Evolutionary conservation across 2,888 invertebrate species (phyloP), one percentile per base, ranked within the genome.

Genomic region (Achlya flavicornis): DNA sequence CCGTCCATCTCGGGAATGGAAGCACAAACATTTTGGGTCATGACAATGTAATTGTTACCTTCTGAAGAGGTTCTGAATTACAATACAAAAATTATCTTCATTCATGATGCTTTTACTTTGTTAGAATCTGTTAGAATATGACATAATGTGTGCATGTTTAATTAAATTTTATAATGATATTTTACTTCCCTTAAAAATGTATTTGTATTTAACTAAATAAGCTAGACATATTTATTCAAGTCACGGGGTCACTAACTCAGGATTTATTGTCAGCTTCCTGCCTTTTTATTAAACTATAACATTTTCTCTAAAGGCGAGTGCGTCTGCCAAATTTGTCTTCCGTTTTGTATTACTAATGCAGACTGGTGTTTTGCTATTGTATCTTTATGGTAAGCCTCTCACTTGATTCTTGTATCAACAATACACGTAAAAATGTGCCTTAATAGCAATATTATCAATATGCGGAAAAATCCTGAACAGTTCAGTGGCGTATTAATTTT

Each of bases 211-310:
- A 84, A 85, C 76, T 83, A 85, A 79, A 84, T 84, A 83, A 80
- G 79, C 85, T 86, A 87, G 26, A 84, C 83, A 79, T 79, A 77
- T 78, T 19, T 87, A 89, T 88, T 86, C 85, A 81, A 87, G 86
- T 87, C 87, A 87, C 82, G 84, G 78, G 91, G 89, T 90, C 90
- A 90, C 77, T 88, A 91, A 89, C 91, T 82, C 84, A 72, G 85
- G 84, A 88, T 88, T 89, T 89, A 92, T 91, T 89, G 85, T 85
- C 75, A 69, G 84, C 85, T 90, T 92, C 91, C 91, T 90, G 91
- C 72, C 81, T 70, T 84, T 85, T 83, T 84, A 89, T 86, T 86
- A 80, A 83, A 83, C 79, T 81, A n/a, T 84, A 74, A 85, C 85
- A 85, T 84, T 86, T 86, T 85, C 81, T 75, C 79, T 81, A 80